Conservation (phyloP, 92 coral and sea anemone species). For the Epizoanthus rinbou region DNA sequence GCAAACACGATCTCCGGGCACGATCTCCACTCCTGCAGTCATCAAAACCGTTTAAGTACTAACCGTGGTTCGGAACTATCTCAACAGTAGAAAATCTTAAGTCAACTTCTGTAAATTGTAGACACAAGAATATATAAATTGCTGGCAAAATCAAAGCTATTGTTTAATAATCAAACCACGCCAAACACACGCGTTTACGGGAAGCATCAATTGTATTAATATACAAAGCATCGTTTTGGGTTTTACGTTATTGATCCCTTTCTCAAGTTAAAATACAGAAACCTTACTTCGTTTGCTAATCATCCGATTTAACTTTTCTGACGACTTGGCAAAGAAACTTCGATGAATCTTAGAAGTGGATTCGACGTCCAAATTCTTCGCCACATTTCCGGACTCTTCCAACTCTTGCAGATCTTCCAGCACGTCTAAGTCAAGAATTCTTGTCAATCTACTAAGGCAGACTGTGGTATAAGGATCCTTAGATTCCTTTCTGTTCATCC, state of each 20-base stretch:
- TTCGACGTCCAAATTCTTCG: conserved; percentile 79
- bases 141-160: not conserved
- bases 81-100: not conserved
- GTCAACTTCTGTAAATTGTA: not conserved
- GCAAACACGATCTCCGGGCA: no score
- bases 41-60: no score
- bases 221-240: not conserved
- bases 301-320: conserved; percentile 79
- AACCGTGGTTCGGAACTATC: not conserved
- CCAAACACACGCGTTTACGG: not conserved
- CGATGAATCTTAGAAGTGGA: conserved; percentile 63
- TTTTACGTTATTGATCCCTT: not conserved
- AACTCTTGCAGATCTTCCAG: conserved; percentile 85
- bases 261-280: not conserved
- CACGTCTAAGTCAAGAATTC: conserved; percentile 82
- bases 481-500: conserved; percentile 80
- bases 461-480: conserved; percentile 86
- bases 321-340: conserved; percentile 79
- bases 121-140: not conserved
- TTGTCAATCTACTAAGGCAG: conserved; percentile 79
- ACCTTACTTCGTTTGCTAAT: conserved; percentile 77
- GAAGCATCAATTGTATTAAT: no score
- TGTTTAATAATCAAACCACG: not conserved
- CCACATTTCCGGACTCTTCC: conserved; percentile 81
- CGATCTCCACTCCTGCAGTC: no score